Percentiles rank a stretch among this genome's conserved stretches.
These are phyloP conservation scores for Chymomyza amoena DNA, from an alignment of 2,888 invertebrate genomes.

Conservation along the genomic window DNA sequence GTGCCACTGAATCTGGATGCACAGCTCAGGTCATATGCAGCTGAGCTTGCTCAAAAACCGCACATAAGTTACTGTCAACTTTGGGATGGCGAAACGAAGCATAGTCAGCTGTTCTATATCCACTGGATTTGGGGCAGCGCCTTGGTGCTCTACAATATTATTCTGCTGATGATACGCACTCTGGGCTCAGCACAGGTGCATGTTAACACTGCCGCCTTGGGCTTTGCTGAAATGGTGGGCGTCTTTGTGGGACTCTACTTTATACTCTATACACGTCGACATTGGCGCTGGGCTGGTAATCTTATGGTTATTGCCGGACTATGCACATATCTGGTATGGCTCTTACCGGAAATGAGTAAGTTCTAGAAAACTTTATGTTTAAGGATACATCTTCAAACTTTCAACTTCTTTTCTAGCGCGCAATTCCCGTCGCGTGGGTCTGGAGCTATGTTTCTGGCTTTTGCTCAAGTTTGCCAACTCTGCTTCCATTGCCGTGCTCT, in stretches of 20 bases:
- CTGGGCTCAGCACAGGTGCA: slow-evolving; percentile 77
- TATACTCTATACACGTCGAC: slow-evolving; percentile 75
- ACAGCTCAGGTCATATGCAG: slow-evolving; percentile 68
- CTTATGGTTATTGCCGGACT: slow-evolving; percentile 70
- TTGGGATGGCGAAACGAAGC: slow-evolving; percentile 75
- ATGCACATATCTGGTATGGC: slow-evolving; percentile 74
- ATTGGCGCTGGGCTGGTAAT: slow-evolving; percentile 77
- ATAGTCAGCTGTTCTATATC: slow-evolving; percentile 64
- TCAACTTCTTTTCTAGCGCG: slow-evolving; percentile 43
- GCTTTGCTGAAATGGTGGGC: slow-evolving; percentile 78
- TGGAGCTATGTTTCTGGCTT: slow-evolving; percentile 76
- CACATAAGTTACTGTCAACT: slow-evolving; percentile 67
- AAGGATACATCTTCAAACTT: not conserved
- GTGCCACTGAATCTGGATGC: slow-evolving; percentile 77
- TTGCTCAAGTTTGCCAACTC: slow-evolving; percentile 76
- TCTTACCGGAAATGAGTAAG: slow-evolving; percentile 73
- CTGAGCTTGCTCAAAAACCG: slow-evolving; percentile 39
- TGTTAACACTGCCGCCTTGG: slow-evolving; percentile 77
- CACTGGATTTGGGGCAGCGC: slow-evolving; percentile 77
- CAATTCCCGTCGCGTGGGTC: slow-evolving; percentile 68
- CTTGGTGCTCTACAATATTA: slow-evolving; percentile 76
- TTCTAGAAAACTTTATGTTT: not conserved
- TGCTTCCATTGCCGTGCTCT: slow-evolving; percentile 75
- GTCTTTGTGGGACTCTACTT: slow-evolving; percentile 76
- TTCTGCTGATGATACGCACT: slow-evolving; percentile 77